A percentile compares a stretch with the other conserved stretches of the same genome.
phyloP scores from a whole-genome alignment of 1,140 invertebrate genomes.

The Leptestheria dahalacensis region DNA sequence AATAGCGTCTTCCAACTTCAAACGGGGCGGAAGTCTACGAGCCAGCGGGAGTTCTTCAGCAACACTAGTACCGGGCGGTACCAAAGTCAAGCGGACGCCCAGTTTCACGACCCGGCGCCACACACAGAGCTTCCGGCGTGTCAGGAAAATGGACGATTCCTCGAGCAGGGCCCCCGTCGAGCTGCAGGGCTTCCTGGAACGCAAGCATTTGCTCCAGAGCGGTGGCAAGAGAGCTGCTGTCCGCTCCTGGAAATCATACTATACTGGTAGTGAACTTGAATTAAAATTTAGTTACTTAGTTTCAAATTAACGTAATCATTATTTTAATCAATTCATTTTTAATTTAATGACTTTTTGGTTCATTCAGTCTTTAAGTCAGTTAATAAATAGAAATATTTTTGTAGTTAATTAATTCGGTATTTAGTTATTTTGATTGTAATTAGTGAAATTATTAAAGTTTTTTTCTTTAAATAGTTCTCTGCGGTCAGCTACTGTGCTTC shows the following conservation, averaged over 20 bases:
- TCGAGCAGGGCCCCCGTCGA: slow-evolving; percentile 72
- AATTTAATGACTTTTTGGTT: neutral
- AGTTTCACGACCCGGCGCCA: slow-evolving; percentile 78
- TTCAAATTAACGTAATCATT: too few relatives aligned
- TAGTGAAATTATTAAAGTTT: neutral
- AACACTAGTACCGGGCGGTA: slow-evolving; percentile 7
- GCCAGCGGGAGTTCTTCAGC: slow-evolving; percentile 34
- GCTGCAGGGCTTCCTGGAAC: slow-evolving; percentile 77
- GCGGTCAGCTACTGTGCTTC: slow-evolving; percentile 92
- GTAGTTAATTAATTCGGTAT: too few relatives aligned
- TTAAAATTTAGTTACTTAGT: too few relatives aligned
- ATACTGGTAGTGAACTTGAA: slow-evolving; percentile 40
- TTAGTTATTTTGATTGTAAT: too few relatives aligned
- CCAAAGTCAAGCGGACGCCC: slow-evolving; percentile 63
- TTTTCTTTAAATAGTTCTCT: slow-evolving; percentile 47
- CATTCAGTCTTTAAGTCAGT: too few relatives aligned
- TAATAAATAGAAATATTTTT: too few relatives aligned
- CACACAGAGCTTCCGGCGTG: slow-evolving; percentile 73
- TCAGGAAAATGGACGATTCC: slow-evolving; percentile 39
- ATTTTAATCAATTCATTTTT: neutral
- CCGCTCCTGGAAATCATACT: slow-evolving; percentile 87
- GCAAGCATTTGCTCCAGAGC: slow-evolving; percentile 85
- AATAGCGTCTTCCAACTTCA: slow-evolving; percentile 29
- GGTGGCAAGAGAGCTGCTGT: slow-evolving; percentile 88
- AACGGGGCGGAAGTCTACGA: slow-evolving; percentile 80